Percentiles rank a stretch among this genome's conserved stretches.
Evolutionary conservation across 1,140 invertebrate genomes (phyloP).

Genomic region (Trichonephila clavipes): DNA sequence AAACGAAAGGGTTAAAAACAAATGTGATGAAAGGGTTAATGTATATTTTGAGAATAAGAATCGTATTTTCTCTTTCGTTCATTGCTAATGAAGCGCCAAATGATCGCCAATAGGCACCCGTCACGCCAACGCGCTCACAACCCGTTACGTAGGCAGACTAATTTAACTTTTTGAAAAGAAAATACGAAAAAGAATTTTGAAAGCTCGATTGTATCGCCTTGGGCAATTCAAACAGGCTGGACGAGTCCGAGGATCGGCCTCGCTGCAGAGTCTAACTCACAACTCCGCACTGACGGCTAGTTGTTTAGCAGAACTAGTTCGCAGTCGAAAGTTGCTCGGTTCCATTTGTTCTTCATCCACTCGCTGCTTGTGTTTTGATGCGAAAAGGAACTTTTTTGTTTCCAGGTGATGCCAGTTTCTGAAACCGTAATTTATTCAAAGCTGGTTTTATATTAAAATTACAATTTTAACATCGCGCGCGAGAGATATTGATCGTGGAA

Average conservation of each 20-base stretch:
- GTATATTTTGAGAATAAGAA: neutral
- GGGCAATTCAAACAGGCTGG: constrained; percentile 40
- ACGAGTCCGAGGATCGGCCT: constrained; percentile 45
- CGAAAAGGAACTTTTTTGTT: neutral
- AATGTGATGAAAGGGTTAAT: neutral
- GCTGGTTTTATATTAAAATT: neutral
- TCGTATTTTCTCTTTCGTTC: neutral
- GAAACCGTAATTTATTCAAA: constrained; percentile 17
- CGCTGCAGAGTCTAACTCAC: constrained; percentile 25
- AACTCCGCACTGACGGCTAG: constrained; percentile 44
- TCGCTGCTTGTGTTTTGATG: constrained; percentile 23
- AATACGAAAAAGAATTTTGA: constrained; percentile 53
- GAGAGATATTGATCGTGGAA: neutral
- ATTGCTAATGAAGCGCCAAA: constrained; percentile 13
- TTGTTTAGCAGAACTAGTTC: constrained; percentile 63
- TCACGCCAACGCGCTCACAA: constrained; percentile 52
- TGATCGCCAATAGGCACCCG: constrained; percentile 3
- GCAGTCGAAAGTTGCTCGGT: constrained; percentile 41
- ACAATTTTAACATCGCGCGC: neutral
- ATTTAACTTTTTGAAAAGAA: constrained; percentile 68
- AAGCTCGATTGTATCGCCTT: constrained; percentile 54
- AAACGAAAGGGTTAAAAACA: too few relatives aligned
- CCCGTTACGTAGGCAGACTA: constrained; percentile 63
- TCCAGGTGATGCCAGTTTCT: constrained; percentile 1
- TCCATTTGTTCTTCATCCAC: constrained; percentile 2